A percentile compares a stretch with the other conserved stretches of the same genome.
phyloP scores from a whole-genome alignment of 2,113 vertebrate genomes.

The Donacobius atricapilla region DNA sequence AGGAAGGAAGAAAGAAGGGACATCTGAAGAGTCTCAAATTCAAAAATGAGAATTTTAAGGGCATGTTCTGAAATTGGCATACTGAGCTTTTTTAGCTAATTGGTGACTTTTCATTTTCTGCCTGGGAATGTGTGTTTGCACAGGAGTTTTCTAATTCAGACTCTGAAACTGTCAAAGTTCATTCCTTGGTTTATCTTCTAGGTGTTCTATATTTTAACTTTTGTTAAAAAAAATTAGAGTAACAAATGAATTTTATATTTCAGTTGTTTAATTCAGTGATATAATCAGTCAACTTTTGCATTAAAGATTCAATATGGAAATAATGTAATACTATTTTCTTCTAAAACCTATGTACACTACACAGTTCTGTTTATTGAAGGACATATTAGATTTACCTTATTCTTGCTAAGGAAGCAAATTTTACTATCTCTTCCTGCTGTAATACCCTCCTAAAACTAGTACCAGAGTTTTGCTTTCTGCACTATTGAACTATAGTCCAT shows the following conservation, averaged over 20 bases:
- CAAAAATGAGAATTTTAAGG: not conserved
- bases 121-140: not conserved
- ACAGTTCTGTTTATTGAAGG: not conserved
- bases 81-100: not conserved
- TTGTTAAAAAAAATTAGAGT: not conserved
- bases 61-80: not conserved
- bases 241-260: not conserved
- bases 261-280: not conserved
- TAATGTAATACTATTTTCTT: not conserved
- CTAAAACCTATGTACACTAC: not conserved
- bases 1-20: not conserved
- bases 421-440: not conserved
- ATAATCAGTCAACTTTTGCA: not conserved
- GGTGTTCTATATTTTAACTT: not conserved
- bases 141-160: not conserved
- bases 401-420: not conserved
- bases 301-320: not conserved
- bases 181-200: not conserved
- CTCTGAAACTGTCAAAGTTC: not conserved
- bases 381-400: not conserved
- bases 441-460: not conserved
- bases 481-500: not conserved
- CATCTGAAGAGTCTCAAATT: not conserved
- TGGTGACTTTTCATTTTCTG: not conserved
- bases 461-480: not conserved